Conservation (phyloP, 2,113 vertebrate species). For the Onychorhynchus coronatus region DNA sequence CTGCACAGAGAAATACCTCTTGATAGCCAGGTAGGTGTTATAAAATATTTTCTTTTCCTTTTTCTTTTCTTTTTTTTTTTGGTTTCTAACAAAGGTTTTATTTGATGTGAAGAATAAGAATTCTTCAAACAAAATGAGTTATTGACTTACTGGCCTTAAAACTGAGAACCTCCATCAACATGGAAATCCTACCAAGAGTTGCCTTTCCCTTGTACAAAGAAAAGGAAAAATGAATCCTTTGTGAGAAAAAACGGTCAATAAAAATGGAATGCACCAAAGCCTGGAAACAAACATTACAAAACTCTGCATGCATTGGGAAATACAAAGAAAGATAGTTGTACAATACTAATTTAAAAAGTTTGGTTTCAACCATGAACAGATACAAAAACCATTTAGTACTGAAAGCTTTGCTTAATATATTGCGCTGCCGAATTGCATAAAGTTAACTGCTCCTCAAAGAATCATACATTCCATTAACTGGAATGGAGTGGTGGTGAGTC, state of each 20-base stretch:
- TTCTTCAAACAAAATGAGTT: neutral
- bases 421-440: neutral
- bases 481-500: neutral
- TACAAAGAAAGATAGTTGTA: neutral
- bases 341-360: neutral
- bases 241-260: neutral
- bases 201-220: neutral
- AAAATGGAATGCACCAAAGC: neutral
- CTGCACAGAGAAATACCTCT: neutral
- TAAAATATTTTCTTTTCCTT: neutral
- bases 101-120: neutral
- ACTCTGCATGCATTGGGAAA: neutral
- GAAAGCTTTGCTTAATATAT: neutral
- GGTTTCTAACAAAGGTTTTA: neutral
- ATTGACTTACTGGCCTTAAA: neutral
- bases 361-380: neutral
- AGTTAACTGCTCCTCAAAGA: neutral
- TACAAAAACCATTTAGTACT: neutral
- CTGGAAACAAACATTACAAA: neutral
- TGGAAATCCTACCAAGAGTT: neutral
- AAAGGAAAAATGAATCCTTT: neutral
- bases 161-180: neutral
- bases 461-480: neutral
- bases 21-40: neutral
- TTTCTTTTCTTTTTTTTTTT: neutral